A percentile compares a stretch with the other conserved stretches of the same genome.
These are phyloP conservation scores for Masnerella sp. DNA, from an alignment of 2,888 invertebrate genomes.

Conservation along the genomic window DNA sequence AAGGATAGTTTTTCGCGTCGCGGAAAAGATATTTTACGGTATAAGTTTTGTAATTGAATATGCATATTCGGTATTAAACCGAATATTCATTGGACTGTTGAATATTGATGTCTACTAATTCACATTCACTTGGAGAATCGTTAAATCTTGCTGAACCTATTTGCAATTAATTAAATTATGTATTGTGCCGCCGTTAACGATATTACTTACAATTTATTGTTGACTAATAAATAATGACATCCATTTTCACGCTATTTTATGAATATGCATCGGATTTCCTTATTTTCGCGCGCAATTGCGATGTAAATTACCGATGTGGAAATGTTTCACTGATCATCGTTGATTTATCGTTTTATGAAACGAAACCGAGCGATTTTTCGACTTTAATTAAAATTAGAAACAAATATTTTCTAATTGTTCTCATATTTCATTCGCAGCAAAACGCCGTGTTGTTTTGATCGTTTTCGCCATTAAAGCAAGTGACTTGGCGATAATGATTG, in stretches of 20 bases:
- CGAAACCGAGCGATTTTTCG: no score
- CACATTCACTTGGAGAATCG: conserved; percentile 55
- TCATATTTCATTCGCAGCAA: no score
- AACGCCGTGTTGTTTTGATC: no score
- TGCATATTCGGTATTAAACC: conserved; percentile 49
- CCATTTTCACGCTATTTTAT: conserved; percentile 21
- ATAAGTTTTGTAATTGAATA: conserved; percentile 54
- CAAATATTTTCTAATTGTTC: no score
- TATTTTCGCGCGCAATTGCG: conserved; percentile 3
- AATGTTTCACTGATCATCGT: no score
- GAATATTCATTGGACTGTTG: conserved; percentile 54
- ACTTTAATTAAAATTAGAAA: no score
- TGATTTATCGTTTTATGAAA: no score
- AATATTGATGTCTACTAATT: conserved; percentile 55
- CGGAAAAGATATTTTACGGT: conserved; percentile 22
- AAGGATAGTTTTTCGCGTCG: no score
- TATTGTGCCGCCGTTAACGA: conserved; percentile 34
- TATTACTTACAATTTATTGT: conserved; percentile 49
- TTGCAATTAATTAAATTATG: conserved; percentile 57
- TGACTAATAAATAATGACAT: conserved; percentile 28
- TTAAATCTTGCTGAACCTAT: conserved; percentile 55
- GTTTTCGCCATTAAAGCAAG: no score
- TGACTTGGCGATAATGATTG: no score
- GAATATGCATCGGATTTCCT: conserved; percentile 26
- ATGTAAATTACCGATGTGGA: no score